These are phyloP conservation scores for Bungarus multicinctus DNA, from an alignment of 2,113 vertebrate species.

Conservation along the genomic window DNA sequence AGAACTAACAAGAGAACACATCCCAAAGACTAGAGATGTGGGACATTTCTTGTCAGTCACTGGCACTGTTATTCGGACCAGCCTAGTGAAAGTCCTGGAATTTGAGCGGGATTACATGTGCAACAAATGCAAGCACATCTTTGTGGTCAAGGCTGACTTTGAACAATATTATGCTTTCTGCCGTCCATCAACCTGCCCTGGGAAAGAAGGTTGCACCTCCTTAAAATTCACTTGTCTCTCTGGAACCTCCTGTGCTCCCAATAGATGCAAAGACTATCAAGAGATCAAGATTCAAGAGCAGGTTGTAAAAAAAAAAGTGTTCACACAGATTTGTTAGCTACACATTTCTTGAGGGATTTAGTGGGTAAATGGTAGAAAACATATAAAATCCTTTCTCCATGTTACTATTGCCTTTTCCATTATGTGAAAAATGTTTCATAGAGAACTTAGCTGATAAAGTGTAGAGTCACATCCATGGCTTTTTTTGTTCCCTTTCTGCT, in stretches of 20 bases:
- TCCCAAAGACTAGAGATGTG: slow-evolving; percentile 86
- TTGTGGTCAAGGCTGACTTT: slow-evolving; percentile 81
- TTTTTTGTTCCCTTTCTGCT: background rate
- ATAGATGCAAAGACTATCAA: slow-evolving; percentile 89
- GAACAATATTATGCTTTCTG: slow-evolving; percentile 84
- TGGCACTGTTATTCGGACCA: slow-evolving; percentile 91
- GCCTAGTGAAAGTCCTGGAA: slow-evolving; percentile 89
- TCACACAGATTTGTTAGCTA: background rate
- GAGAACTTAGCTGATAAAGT: background rate
- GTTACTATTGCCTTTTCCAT: background rate
- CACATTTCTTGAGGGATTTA: background rate
- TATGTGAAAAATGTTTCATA: background rate
- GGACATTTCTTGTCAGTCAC: slow-evolving; percentile 93
- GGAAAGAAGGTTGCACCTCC: slow-evolving; percentile 80
- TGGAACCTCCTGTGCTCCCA: slow-evolving; percentile 70
- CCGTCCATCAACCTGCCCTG: slow-evolving; percentile 76
- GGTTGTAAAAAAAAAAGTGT: slow-evolving; percentile 63
- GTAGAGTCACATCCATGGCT: background rate
- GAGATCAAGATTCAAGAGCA: slow-evolving; percentile 98
- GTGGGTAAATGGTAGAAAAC: background rate
- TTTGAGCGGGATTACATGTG: slow-evolving; percentile 92
- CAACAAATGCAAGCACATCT: slow-evolving; percentile 84
- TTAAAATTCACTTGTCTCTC: slow-evolving; percentile 86
- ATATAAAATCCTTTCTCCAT: background rate
- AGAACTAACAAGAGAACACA: slow-evolving; percentile 90